A percentile compares a stretch with the other conserved stretches of the same genome.
These are phyloP conservation scores for Acestrorhynchus altus DNA, from an alignment of 2,797 vertebrate genomes.

Conservation along the genomic window DNA sequence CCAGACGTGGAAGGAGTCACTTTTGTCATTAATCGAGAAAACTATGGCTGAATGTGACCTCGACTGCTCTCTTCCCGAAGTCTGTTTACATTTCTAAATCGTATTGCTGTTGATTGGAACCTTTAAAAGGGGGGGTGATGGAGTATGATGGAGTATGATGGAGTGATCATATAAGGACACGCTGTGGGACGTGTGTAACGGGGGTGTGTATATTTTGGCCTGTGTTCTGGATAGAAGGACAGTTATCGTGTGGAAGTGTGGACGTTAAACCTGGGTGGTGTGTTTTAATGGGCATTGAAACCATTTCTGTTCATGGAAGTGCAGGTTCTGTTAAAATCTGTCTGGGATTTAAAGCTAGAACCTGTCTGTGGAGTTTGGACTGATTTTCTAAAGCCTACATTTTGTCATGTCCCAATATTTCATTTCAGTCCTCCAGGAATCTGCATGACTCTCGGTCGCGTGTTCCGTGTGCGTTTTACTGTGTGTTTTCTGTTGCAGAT, in stretches of 20 bases:
- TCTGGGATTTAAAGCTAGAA: background rate
- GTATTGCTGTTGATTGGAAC: background rate
- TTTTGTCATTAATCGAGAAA: background rate
- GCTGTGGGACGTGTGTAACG: too few relatives aligned
- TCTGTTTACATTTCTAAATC: constrained; percentile 2
- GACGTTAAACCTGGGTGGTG: background rate
- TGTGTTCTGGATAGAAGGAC: background rate
- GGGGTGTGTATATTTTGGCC: background rate
- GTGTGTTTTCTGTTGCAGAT: constrained; percentile 5
- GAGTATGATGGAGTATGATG: too few relatives aligned
- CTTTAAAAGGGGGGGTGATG: background rate
- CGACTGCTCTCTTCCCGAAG: background rate
- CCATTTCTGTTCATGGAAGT: background rate
- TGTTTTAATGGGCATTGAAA: constrained; percentile 12
- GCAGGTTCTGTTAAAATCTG: background rate
- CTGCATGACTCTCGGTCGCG: background rate
- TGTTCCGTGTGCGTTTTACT: background rate
- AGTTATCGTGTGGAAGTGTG: background rate
- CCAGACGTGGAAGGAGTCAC: background rate
- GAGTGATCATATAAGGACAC: too few relatives aligned
- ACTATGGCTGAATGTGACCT: background rate
- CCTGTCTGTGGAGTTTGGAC: background rate
- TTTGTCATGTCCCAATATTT: too few relatives aligned
- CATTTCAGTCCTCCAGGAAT: background rate
- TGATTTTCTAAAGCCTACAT: background rate